Percentiles rank a stretch among this genome's conserved stretches.
These are phyloP conservation scores for Agapornis canus DNA, from an alignment of 2,797 vertebrate species.

Conservation along the genomic window DNA sequence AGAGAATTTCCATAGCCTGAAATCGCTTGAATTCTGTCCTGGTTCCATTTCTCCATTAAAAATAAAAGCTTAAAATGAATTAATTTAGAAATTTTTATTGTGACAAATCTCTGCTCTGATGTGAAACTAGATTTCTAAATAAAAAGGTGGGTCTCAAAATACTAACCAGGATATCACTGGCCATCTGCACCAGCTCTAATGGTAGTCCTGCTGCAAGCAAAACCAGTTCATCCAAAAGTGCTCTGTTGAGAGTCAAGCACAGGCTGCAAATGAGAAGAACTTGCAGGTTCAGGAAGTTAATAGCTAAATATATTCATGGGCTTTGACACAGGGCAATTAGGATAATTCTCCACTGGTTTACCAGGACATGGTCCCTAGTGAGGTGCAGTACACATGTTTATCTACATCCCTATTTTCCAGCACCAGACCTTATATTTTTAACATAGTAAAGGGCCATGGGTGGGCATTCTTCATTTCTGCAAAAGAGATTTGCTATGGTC, in stretches of 20 bases:
- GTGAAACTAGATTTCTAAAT: background rate
- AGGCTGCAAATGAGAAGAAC: background rate
- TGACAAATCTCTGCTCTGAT: background rate
- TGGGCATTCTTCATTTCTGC: background rate
- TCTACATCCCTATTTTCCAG: background rate
- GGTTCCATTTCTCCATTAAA: background rate
- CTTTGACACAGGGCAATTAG: background rate
- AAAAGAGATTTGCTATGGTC: background rate
- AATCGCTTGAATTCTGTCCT: background rate
- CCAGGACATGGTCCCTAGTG: background rate
- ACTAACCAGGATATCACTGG: background rate
- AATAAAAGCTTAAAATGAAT: background rate
- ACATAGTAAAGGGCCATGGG: no score
- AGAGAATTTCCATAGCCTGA: background rate
- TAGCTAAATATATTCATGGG: rapidly evolving
- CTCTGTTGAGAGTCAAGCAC: background rate
- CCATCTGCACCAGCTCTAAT: rapidly evolving
- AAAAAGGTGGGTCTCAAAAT: background rate
- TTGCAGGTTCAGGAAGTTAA: background rate
- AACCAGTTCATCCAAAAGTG: background rate
- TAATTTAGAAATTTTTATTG: background rate
- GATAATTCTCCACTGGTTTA: background rate
- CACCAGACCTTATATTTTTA: background rate
- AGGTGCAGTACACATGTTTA: background rate
- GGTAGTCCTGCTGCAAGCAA: background rate